Evolutionary conservation across 2,888 invertebrate species (phyloP).

Genomic region (Galerucella calmariensis): DNA sequence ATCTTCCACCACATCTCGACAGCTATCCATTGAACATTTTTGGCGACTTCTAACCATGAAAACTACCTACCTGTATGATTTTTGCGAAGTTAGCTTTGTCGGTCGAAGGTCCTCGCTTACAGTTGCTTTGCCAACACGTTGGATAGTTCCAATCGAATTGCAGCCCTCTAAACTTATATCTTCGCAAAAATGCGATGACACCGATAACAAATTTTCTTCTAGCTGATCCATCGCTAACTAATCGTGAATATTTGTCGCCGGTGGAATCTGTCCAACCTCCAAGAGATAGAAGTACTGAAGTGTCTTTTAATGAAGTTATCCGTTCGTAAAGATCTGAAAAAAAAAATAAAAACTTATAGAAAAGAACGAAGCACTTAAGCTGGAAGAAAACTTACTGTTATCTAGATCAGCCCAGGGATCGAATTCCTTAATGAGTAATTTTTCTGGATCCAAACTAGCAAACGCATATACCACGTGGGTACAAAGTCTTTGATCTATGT

Average conservation of each 20-base stretch:
- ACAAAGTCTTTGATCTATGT: constrained; percentile 83
- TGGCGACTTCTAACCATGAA: neutral
- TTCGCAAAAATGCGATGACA: constrained; percentile 76
- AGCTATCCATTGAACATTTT: neutral
- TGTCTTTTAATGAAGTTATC: constrained; percentile 75
- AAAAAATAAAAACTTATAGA: constrained; percentile 15
- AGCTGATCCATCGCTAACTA: constrained; percentile 76
- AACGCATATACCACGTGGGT: constrained; percentile 92
- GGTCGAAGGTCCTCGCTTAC: constrained; percentile 80
- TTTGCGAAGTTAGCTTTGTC: constrained; percentile 84
- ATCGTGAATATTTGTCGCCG: constrained; percentile 85
- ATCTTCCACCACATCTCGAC: too few species aligned
- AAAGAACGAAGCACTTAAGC: neutral
- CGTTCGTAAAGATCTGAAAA: constrained; percentile 83
- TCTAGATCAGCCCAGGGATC: constrained; percentile 91
- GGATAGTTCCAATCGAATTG: constrained; percentile 97
- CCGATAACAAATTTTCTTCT: constrained; percentile 78
- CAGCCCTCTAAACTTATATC: constrained; percentile 85
- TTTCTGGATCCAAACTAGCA: constrained; percentile 85
- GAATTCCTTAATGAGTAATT: constrained; percentile 80
- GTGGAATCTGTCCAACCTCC: constrained; percentile 97
- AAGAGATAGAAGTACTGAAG: constrained; percentile 80
- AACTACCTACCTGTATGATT: constrained; percentile 72
- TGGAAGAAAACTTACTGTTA: constrained; percentile 72
- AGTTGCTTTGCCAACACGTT: constrained; percentile 92